These are phyloP conservation scores for Rutilus rutilus DNA, from an alignment of 2,113 vertebrate genomes.

Conservation along the genomic window DNA sequence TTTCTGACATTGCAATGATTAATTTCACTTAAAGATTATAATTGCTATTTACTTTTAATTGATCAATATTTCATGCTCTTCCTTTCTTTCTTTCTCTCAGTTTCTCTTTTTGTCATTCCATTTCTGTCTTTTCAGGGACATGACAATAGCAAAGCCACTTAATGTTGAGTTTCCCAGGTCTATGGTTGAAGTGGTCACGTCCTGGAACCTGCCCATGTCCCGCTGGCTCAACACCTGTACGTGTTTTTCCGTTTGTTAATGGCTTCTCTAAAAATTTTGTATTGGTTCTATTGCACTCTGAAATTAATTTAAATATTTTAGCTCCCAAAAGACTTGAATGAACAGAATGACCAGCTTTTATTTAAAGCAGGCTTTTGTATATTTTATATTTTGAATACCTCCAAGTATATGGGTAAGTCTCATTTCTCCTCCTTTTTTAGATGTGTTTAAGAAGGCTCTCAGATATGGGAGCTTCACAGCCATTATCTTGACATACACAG, in stretches of 20 bases:
- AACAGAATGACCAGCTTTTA: background rate
- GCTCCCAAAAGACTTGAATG: background rate
- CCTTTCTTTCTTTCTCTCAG: background rate
- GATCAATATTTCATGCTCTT: background rate
- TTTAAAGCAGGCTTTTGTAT: background rate
- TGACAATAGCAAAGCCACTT: constrained; percentile 82
- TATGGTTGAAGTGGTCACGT: constrained; percentile 89
- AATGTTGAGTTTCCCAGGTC: constrained; percentile 87
- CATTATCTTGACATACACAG: constrained; percentile 87
- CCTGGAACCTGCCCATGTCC: constrained; percentile 93
- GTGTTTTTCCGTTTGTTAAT: constrained; percentile 46
- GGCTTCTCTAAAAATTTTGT: background rate
- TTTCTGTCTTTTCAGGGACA: constrained; percentile 74
- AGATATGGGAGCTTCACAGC: constrained; percentile 85
- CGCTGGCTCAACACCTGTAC: constrained; percentile 88
- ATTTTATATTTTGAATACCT: background rate
- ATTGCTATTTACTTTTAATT: background rate
- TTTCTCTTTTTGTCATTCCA: background rate
- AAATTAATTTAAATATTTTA: background rate
- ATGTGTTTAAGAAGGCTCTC: constrained; percentile 87
- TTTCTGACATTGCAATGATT: no score
- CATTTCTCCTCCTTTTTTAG: constrained; percentile 62
- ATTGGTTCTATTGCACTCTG: background rate
- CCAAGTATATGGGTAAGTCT: background rate
- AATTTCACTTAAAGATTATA: background rate